Evolutionary conservation across 1,140 invertebrate genomes (phyloP), one percentile per base, ranked within the genome.

Genomic region (Ostrea edulis): DNA sequence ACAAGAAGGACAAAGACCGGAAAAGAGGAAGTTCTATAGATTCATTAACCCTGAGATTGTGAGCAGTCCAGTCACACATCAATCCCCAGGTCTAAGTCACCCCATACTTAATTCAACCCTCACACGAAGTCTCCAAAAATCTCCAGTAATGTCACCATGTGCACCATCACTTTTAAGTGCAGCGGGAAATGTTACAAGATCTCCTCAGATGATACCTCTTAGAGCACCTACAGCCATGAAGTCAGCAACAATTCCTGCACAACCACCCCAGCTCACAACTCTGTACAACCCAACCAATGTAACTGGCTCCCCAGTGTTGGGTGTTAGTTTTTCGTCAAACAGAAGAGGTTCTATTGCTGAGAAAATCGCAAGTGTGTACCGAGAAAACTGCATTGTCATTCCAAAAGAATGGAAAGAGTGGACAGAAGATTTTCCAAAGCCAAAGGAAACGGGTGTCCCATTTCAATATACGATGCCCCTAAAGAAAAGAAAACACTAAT

Each of bases 401-500:
- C 68, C 68, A 77, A 77, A 77, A 25, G 25, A 77, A 35, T 35
- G 68, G 25, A 77, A 77, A 35, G 25, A 77, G 9, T 77, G 68
- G 68, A 77, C 9, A 77, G 68, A 77, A 35, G 29, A 77, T 14
- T 29, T 14, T 14, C 14, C 68, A 77, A 77, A 29, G 0, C 55
- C 14, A 5, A n/a, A n/a, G 20, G 55, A n/a, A 62, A 62, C 55
- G 20, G 0, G 14, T 62, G 55, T 17, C 14, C 55, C 55, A 62
- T 62, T 17, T 62, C 55, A 62, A 77, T 35, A 77, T 77, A 29
- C 25, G 29, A 25, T 77, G 68, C 68, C 68, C 9, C 35, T 77
- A 25, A 77, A 77, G 68, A 77, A 77, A 25, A 77, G 68, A 35
- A 77, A 77, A 9, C 68, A 29, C 8, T 77, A 77, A 14, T 77